Evolutionary conservation across 2,888 invertebrate species (phyloP), one percentile per base, ranked within the genome.

Genomic region (Aleiodes alternator): DNA sequence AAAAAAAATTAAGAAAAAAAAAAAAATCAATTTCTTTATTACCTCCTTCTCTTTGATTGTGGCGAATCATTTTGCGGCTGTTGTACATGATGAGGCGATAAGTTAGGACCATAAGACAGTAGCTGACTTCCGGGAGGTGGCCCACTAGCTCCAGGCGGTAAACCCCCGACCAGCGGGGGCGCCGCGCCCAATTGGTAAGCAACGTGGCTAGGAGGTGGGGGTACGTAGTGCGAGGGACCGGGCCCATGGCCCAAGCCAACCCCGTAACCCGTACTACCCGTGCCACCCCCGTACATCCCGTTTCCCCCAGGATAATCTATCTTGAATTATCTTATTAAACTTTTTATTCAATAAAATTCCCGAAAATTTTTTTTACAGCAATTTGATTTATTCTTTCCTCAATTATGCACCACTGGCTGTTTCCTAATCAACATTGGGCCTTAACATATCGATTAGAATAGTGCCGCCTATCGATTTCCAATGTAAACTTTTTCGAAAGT

Each of bases 291-390:
- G 86, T 88, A 88, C 87, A 87, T 88, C 75, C 84, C 87, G 76
- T 82, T 86, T 66, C 82, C 84, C 69, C 86, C 85, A 75, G 87
- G 86, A 82, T 88, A 88, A 85, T 88, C 88, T 87, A 88, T 88
- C 83, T 88, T 87, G 87, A 72, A 81, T 82, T 79, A 56, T 69
- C 72, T 51, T 68, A 6, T 57, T 69, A 31, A 55, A n/a, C 53
- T 29, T 31, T 38, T 34, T n/a, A n/a, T 34, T 38, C 71, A 79
- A 75, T 72, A 3, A 43, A 48, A 7, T n/a, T 29, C 55, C 64
- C 31, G 7, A 61, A 38, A 12, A 14, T 7, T 38, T 16, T 38
- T 12, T 16, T 38, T 12, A 29, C 14, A 7, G 38, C 38, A 38
- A 31, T 16, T 51, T 0, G 23, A 64, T 23, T 12, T 6, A 38